These are phyloP conservation scores for Campoletis raptor DNA, from an alignment of 2,888 invertebrate species.

Conservation along the genomic window DNA sequence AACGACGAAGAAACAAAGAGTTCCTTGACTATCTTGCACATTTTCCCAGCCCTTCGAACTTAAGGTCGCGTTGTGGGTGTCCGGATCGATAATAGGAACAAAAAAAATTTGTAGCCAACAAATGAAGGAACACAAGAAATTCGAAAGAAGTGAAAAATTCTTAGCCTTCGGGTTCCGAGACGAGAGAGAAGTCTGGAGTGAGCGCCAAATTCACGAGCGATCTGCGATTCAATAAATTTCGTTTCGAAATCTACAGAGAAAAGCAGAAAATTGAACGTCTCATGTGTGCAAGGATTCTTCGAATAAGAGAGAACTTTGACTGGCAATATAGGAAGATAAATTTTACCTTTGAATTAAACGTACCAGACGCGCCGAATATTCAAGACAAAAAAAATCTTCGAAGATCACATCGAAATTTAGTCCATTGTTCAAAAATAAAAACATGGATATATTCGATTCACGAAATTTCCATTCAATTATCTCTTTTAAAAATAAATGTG, in stretches of 20 bases:
- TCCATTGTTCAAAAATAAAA: slow-evolving; percentile 2
- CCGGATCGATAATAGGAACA: slow-evolving; percentile 21
- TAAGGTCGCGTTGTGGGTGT: not conserved
- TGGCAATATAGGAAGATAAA: slow-evolving; percentile 8
- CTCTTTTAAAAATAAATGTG: slow-evolving; percentile 26
- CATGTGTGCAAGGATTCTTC: not conserved
- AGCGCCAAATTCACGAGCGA: not conserved
- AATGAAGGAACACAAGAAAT: slow-evolving; percentile 7
- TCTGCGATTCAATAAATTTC: not conserved
- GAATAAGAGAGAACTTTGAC: not conserved
- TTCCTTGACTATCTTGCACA: not conserved
- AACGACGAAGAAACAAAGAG: slow-evolving; percentile 10
- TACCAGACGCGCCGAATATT: not conserved
- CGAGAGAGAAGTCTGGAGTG: not conserved
- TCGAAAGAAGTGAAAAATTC: slow-evolving; percentile 5
- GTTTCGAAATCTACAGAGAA: not conserved
- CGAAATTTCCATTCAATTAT: slow-evolving; percentile 7
- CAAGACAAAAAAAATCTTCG: slow-evolving; percentile 10
- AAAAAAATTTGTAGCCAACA: slow-evolving; percentile 9
- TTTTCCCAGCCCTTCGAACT: not conserved
- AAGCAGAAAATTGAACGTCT: not conserved
- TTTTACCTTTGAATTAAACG: slow-evolving; percentile 7
- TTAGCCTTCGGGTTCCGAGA: not conserved
- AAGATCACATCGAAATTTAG: slow-evolving; percentile 7
- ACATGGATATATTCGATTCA: slow-evolving; percentile 10